Base-by-base conservation (phyloP, 2,888 invertebrate species). In the Trichopria drosophilae region DNA sequence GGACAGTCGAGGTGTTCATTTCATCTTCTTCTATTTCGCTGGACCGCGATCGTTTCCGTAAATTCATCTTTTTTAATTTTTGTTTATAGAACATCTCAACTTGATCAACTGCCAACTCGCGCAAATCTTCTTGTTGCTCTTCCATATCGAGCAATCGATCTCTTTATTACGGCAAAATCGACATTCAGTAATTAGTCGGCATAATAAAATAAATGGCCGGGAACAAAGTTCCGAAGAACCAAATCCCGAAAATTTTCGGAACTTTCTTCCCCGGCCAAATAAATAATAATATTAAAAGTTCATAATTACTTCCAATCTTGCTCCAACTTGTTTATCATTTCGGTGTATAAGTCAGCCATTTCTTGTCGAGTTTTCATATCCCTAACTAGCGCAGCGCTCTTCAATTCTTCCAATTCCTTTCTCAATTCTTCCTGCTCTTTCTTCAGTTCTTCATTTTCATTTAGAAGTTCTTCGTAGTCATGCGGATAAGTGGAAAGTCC, bases 291-390 rank as follows among this genome's bases (percentile, higher is more conserved):
- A 4, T n/a, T 35, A 20, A 23, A 36, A 18, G 23, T 3, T 6
- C 15, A 13, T 32, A 57, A 61, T 29, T 61, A 67, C 67, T 66
- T 69, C 65, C 68, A 71, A 45, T 71, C 62, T 1, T 31, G 7
- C 45, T 75, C 73, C 23, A 69, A 43, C 32, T 66, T 59, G n/a
- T 65, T 62, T 57, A 75, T 66, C 57, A 72, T 69, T 28, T 55
- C 53, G 3, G 61, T 57, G 13, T 70, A 72, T 39, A 61, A 64
- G 6, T 68, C 63, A 3, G 69, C 59, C 63, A 75, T 55, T 62
- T 75, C 73, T 10, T 68, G 62, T 1, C 75, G 71, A 20, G 66
- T 73, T 50, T 69, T 51, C 4, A 71, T 45, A 49, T 75, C 75
- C 15, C 60, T 63, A 7, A 54, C 54, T 3, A 73, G 46, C 16